A percentile compares a stretch with the other conserved stretches of the same genome.
phyloP scores from a whole-genome alignment of 2,888 invertebrate species.

The Melieria omissa region DNA sequence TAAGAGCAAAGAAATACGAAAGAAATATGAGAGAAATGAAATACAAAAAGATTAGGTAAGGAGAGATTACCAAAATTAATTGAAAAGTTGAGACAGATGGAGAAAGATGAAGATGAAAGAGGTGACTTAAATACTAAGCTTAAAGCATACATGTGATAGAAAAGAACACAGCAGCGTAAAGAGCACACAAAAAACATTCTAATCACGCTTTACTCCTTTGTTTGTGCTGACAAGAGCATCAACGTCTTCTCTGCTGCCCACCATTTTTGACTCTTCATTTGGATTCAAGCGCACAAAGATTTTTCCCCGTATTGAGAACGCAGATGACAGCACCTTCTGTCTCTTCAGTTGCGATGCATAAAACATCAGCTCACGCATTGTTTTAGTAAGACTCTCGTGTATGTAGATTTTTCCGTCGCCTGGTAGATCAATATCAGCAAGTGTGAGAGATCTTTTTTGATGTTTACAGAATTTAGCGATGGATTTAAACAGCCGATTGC shows the following conservation, averaged over 20 bases:
- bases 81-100: neutral
- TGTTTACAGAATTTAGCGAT: neutral
- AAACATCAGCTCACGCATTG: conserved; percentile 5
- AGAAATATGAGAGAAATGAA: too few relatives aligned
- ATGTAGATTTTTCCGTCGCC: conserved; percentile 1
- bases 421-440: conserved; percentile 2
- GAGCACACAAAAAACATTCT: too few relatives aligned
- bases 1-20: neutral
- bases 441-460: neutral
- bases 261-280: conserved; percentile 5
- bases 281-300: neutral
- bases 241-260: neutral
- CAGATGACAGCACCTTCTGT: neutral
- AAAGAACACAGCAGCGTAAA: neutral
- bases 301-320: too few relatives aligned
- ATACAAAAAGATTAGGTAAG: too few relatives aligned
- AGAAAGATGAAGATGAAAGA: too few relatives aligned
- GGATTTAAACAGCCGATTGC: conserved; percentile 10
- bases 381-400: conserved; percentile 13
- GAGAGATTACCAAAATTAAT: neutral
- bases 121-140: neutral
- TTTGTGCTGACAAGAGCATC: too few relatives aligned
- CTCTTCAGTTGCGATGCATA: conserved; percentile 16
- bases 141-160: neutral
- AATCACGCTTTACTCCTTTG: too few relatives aligned